Percentiles rank a stretch among this genome's conserved stretches.
Evolutionary conservation across 2,797 vertebrate species (phyloP).

Genomic region (Tenualosa thibaudeaui): DNA sequence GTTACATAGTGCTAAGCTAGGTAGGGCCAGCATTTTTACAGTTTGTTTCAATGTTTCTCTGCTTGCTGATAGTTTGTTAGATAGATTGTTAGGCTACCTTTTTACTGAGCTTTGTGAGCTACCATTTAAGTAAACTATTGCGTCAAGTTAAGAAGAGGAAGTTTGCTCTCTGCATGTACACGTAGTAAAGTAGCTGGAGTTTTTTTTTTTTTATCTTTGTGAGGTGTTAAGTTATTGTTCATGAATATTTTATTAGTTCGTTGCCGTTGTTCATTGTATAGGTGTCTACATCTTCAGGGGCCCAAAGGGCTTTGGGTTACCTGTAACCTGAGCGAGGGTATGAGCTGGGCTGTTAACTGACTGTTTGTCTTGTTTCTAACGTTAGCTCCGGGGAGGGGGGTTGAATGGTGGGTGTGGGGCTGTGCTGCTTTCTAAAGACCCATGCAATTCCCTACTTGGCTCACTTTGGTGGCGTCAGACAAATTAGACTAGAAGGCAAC

Average conservation of each 20-base stretch:
- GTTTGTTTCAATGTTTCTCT: neutral
- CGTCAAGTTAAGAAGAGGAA: neutral
- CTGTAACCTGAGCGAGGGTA: conserved; percentile 15
- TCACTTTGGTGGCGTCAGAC: neutral
- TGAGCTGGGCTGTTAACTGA: neutral
- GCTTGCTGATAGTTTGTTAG: neutral
- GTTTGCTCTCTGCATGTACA: neutral
- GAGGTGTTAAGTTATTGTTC: conserved; percentile 4
- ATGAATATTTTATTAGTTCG: neutral
- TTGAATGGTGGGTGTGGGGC: neutral
- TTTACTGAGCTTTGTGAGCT: neutral
- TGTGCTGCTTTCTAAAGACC: neutral
- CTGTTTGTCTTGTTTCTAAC: neutral
- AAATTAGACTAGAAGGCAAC: neutral
- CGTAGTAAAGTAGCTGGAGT: neutral
- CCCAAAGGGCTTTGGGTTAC: neutral
- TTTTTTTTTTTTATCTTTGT: neutral
- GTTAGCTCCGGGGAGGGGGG: neutral
- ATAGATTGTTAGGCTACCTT: no score
- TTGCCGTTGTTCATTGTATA: neutral
- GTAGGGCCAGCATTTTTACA: neutral
- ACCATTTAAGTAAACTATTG: neutral
- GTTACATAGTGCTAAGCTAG: neutral
- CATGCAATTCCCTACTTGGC: neutral
- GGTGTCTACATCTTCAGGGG: neutral